Conservation (phyloP, 2,797 vertebrate genomes). For the Cyclura pinguis region DNA sequence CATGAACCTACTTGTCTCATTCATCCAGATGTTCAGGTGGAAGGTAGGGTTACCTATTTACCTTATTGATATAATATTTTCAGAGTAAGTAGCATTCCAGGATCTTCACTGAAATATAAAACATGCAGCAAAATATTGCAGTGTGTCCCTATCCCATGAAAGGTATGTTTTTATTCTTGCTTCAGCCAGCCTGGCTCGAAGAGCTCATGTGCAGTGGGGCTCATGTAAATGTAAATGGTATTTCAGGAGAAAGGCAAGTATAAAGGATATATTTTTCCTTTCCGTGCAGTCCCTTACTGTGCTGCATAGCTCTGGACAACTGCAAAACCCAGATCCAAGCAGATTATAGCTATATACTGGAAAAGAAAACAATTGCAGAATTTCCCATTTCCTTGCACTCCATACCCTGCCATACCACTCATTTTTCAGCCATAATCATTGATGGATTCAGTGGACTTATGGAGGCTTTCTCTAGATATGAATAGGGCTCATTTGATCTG, state of each 20-base stretch:
- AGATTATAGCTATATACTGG: not conserved
- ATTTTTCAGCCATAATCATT: not conserved
- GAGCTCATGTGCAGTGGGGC: not conserved
- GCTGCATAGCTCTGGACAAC: not conserved
- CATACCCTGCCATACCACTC: too few species aligned
- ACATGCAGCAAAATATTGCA: not conserved
- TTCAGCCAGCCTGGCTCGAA: not conserved
- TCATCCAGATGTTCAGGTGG: conserved; percentile 28
- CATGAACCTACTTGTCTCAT: conserved; percentile 48
- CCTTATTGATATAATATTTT: not conserved
- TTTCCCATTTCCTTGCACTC: too few species aligned
- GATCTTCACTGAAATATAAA: not conserved
- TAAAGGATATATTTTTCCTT: not conserved
- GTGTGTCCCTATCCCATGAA: not conserved
- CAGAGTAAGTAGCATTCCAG: not conserved
- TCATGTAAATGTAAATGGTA: too few species aligned
- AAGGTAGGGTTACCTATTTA: conserved; percentile 68
- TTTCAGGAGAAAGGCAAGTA: not conserved
- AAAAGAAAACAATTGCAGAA: not conserved
- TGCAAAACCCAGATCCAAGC: not conserved
- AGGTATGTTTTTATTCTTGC: too few species aligned
- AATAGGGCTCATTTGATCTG: too few species aligned
- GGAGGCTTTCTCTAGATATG: not conserved
- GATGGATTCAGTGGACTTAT: not conserved
- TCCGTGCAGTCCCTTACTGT: not conserved